Base-by-base conservation (phyloP, 2,888 invertebrate genomes). In the Mythimna albipuncta region DNA sequence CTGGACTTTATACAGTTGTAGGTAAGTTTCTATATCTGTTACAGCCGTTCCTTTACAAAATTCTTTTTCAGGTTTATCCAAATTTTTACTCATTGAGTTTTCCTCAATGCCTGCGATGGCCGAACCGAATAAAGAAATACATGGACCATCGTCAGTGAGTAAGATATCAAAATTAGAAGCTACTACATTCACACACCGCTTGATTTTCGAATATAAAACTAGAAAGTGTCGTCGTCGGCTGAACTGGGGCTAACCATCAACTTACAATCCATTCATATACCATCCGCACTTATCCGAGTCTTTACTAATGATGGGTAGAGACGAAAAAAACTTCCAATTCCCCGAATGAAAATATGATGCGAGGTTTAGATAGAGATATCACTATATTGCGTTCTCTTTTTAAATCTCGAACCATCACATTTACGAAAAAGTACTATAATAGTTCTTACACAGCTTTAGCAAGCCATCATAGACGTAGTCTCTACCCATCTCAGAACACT, bases 181-280 rank as follows among this genome's bases (percentile, higher is more conserved):
- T 76, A 85, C 69, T 79, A 83, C 84, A 80, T 79, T 81, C 81
- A 83, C 82, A 81, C 87, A 84, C 81, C 81, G 78, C 84, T 82
- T 77, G 74, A 82, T 75, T 72, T 38, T 83, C 81, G 72, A 82
- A 79, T 85, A 85, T 77, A 87, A 83, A 85, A 85, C 74, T 83
- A 85, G 75, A 85, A 80, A 86, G 64, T 75, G 85, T 72, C 69
- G 72, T 71, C 75, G 72, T 72, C 57, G 63, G 63, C 35, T 75
- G 9, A 72, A 64, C 59, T 69, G 83, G 70, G 75, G 55, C 67
- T 72, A 59, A 72, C 83, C 80, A 81, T 80, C 69, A 79, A 79
- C 80, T 66, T 79, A 13, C 21, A 64, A 68, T 64, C 54, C 69
- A 73, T 77, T 82, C 79, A 70, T 19, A 64, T 78, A 82, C 59